These are phyloP conservation scores for Pristionchus mayeri DNA, from an alignment of 2,888 invertebrate genomes.

Conservation along the genomic window DNA sequence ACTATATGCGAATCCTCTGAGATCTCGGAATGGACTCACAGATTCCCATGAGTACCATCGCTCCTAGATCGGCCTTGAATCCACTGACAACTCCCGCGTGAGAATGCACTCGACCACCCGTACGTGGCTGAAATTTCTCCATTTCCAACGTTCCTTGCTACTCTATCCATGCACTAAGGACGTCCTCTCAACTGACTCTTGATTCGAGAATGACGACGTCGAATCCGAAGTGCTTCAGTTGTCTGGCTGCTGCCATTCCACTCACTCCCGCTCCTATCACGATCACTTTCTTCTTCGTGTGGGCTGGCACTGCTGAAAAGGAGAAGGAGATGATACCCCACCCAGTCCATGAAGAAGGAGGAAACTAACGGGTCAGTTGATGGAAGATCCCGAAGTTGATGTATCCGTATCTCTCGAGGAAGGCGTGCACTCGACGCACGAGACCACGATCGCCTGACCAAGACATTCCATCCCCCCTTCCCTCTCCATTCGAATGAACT, in stretches of 20 bases:
- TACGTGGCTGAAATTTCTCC: slow-evolving; percentile 84
- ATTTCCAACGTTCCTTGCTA: neutral
- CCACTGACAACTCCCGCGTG: slow-evolving; percentile 80
- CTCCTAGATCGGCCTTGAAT: slow-evolving; percentile 85
- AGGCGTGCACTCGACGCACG: slow-evolving; percentile 89
- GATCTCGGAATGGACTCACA: slow-evolving; percentile 71
- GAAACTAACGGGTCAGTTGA: slow-evolving; percentile 49
- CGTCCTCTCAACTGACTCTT: slow-evolving; percentile 62
- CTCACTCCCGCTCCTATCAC: slow-evolving; percentile 75
- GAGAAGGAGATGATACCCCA: neutral
- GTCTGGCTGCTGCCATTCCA: slow-evolving; percentile 72
- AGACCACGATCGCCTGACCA: slow-evolving; percentile 85
- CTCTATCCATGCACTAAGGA: too few relatives aligned
- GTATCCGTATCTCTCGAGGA: slow-evolving; percentile 93
- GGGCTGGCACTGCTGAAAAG: neutral
- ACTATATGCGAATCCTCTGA: neutral
- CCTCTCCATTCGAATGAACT: slow-evolving; percentile 41
- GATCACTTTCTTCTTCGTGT: slow-evolving; percentile 59
- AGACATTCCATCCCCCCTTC: too few relatives aligned
- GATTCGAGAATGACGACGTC: slow-evolving; percentile 73
- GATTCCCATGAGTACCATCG: slow-evolving; percentile 97
- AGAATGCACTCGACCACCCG: slow-evolving; percentile 96
- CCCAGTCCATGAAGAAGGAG: neutral
- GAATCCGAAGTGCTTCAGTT: slow-evolving; percentile 71
- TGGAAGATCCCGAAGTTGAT: slow-evolving; percentile 95